These are phyloP conservation scores for Argyresthia albistria DNA, from an alignment of 2,888 invertebrate genomes.

Conservation along the genomic window DNA sequence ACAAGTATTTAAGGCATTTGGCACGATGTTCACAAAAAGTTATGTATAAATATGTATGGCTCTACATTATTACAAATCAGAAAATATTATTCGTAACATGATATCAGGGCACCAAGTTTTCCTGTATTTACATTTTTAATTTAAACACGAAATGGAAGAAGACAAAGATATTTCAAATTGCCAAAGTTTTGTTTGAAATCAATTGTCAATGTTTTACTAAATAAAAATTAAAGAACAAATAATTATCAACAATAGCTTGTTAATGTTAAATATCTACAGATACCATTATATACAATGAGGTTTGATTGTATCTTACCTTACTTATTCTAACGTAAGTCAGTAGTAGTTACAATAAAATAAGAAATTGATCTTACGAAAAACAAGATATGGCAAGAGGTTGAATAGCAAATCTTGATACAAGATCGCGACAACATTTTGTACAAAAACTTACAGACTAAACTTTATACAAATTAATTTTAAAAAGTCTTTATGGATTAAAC, in stretches of 20 bases:
- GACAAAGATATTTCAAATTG: too few relatives aligned
- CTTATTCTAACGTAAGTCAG: neutral
- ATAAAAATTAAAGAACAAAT: too few relatives aligned
- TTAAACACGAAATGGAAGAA: too few relatives aligned
- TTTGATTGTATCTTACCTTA: conserved; percentile 14
- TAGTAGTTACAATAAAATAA: conserved; percentile 1
- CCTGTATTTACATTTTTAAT: too few relatives aligned
- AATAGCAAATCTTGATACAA: conserved; percentile 64
- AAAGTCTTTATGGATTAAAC: conserved; percentile 64
- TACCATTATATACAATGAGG: conserved; percentile 29
- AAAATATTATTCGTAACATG: too few relatives aligned
- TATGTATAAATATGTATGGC: conserved; percentile 42
- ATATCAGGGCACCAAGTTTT: too few relatives aligned
- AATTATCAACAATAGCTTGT: neutral
- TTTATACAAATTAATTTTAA: conserved; percentile 1
- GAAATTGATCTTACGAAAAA: conserved; percentile 17
- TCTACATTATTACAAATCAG: conserved; percentile 17
- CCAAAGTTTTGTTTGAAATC: too few relatives aligned
- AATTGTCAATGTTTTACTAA: too few relatives aligned
- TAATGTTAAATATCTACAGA: conserved; percentile 13
- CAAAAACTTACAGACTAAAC: conserved; percentile 21
- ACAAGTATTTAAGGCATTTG: conserved; percentile 57
- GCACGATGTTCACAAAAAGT: conserved; percentile 61
- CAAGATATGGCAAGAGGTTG: conserved; percentile 64
- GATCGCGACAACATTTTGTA: conserved; percentile 53